Evolutionary conservation across 2,113 vertebrate genomes (phyloP).

Genomic region (Hyperoodon ampullatus): DNA sequence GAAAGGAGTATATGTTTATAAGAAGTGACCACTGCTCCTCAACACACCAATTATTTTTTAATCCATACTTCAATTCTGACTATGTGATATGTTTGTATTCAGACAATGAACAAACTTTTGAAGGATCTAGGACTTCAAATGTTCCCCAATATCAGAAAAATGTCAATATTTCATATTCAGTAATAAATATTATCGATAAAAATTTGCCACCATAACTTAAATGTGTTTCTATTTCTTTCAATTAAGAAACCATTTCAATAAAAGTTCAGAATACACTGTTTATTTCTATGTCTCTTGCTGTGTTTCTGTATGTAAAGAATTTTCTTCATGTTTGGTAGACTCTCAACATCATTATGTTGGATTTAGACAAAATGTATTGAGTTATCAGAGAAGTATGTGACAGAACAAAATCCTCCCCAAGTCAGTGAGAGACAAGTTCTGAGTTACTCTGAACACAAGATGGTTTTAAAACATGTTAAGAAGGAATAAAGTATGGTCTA

Average conservation of each 20-base stretch:
- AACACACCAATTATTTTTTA: background rate
- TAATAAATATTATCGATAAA: background rate
- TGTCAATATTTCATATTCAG: background rate
- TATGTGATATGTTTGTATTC: background rate
- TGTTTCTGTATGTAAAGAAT: background rate
- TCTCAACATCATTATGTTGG: background rate
- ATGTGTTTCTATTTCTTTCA: background rate
- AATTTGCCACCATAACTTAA: background rate
- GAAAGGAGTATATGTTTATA: background rate
- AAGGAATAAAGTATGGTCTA: slow-evolving; percentile 65
- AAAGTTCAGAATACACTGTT: background rate
- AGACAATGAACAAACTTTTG: background rate
- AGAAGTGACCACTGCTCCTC: background rate
- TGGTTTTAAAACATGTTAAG: slow-evolving; percentile 56
- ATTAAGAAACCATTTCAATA: background rate
- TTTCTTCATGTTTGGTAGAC: background rate
- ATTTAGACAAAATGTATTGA: slow-evolving; percentile 32
- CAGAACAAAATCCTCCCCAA: background rate
- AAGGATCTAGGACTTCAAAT: background rate
- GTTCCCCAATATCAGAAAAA: background rate
- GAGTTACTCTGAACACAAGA: slow-evolving; percentile 46
- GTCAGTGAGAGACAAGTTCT: background rate
- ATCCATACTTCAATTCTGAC: background rate
- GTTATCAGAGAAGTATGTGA: background rate
- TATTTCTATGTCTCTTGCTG: background rate